Percentiles rank a stretch among this genome's conserved stretches.
Evolutionary conservation across 2,113 vertebrate species (phyloP).

Genomic region (Limnothrissa miodon): DNA sequence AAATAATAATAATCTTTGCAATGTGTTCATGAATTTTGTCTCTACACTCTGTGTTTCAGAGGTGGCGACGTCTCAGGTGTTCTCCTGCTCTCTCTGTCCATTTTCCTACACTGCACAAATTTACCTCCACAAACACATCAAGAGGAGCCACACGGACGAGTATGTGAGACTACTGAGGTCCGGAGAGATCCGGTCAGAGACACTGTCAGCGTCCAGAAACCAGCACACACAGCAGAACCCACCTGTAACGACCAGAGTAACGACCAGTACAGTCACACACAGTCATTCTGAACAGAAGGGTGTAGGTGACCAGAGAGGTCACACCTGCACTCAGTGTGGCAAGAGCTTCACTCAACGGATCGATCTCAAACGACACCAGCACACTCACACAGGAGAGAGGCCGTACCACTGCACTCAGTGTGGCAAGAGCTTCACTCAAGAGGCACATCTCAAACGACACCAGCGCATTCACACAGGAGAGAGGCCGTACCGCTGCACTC

Average conservation of each 20-base stretch:
- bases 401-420: slow-evolving; percentile 32
- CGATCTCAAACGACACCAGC: background rate
- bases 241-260: background rate
- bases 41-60: background rate
- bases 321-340: background rate
- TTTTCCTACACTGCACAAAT: slow-evolving; percentile 1
- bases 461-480: slow-evolving; percentile 23
- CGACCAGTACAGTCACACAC: background rate
- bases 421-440: background rate
- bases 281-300: background rate
- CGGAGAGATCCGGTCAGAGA: background rate
- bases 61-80: background rate
- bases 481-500: slow-evolving; percentile 16
- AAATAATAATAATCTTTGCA: too few relatives aligned
- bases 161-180: background rate
- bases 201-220: background rate
- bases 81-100: background rate
- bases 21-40: background rate
- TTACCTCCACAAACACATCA: background rate
- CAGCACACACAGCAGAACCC: background rate
- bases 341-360: background rate
- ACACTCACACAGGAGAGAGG: slow-evolving; percentile 23
- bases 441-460: background rate
- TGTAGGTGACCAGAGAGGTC: background rate
- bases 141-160: slow-evolving; percentile 6